Evolutionary conservation across 64 coral and sea anemone species (phyloP), one percentile per base, ranked within the genome.

Genomic region (Montipora cactus): DNA sequence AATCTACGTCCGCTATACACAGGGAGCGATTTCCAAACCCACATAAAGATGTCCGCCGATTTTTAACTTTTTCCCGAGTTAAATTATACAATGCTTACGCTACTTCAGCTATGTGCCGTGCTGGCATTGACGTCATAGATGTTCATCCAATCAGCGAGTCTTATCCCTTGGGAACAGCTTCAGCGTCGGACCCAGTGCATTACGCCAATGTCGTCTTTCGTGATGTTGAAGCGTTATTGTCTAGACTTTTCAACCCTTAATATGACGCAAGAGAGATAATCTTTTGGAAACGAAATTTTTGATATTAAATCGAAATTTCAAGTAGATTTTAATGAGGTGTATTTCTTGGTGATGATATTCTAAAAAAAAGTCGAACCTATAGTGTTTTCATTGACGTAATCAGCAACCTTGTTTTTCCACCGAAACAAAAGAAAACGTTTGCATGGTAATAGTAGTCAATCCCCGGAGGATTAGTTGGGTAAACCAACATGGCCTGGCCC

Each of bases 21-120:
- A 89, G 95, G 49, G 91, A 96, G 12, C 62, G 95, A 66, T 96
- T 93, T 74, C 87, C 91, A 68, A 59, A 96, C 52, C 95, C 95
- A 14, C 95, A 93, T 58, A 96, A 96, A 80, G 95, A 96, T 78
- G 95, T 96, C 5, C 91, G 95, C 4, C 91, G 95, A 22, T 96
- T 96, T 75, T 19, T 96, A 12, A 96, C 95, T 28, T 96, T 59
- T 79, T 87, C 94, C 13, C 88, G 96, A 10, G 87, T 98, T 44
- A 73, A 91, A 22, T 47, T 98, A 2, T 98, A 84, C 69, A 98
- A 98, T n/a, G 94, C 96, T 6, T 98, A 95, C 67, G 94, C 96
- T 12, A 91, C 69, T 47, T 87, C 77, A 44, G 96, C 88, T 5
- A 98, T 95, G 96, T 98, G 96, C 46, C 76, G 59, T 28, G 96